Evolutionary conservation across 2,113 vertebrate species (phyloP).

Genomic region (Chaetorhynchus papuensis): DNA sequence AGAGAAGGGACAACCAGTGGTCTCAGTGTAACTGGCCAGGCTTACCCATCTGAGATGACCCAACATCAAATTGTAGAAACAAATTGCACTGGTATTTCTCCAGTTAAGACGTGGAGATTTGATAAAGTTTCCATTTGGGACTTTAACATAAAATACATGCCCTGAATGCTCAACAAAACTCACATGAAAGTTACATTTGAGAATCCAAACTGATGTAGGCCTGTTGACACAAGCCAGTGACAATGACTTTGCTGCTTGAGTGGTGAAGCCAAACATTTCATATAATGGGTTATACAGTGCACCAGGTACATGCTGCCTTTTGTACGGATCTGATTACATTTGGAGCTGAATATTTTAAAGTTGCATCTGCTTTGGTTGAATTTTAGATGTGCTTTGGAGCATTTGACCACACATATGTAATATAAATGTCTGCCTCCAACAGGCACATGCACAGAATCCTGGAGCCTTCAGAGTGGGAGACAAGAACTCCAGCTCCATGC

Average conservation of each 20-base stretch:
- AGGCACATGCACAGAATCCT: fast-evolving
- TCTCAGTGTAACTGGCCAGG: background rate
- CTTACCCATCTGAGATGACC: background rate
- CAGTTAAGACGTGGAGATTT: background rate
- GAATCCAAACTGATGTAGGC: background rate
- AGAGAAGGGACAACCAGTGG: background rate
- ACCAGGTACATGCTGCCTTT: background rate
- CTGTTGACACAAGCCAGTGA: background rate
- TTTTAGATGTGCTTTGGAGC: background rate
- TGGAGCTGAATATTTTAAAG: background rate
- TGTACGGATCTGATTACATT: background rate
- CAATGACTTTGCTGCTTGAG: background rate
- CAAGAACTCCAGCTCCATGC: background rate
- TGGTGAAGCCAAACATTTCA: background rate
- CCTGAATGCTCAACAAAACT: background rate
- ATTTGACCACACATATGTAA: background rate
- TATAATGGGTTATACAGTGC: background rate
- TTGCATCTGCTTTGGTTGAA: background rate
- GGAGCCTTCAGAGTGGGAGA: background rate
- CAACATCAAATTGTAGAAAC: background rate
- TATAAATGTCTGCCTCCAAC: background rate
- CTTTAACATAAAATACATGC: background rate
- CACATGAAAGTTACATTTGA: background rate
- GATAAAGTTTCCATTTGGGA: background rate
- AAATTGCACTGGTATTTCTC: background rate